A percentile compares a stretch with the other conserved stretches of the same genome.
phyloP scores from a whole-genome alignment of 2,888 invertebrate genomes.

The Leptura quadrifasciata region DNA sequence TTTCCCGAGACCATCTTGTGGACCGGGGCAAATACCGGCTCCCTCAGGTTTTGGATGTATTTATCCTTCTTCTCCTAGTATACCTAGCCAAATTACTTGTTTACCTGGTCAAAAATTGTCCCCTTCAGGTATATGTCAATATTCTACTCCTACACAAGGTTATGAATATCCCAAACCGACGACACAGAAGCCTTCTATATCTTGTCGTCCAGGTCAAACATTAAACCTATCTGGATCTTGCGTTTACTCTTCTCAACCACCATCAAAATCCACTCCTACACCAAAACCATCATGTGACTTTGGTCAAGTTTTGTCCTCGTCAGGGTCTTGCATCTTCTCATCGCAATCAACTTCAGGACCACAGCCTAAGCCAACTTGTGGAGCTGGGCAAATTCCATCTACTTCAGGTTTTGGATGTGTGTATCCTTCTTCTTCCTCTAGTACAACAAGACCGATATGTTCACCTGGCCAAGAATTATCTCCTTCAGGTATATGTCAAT shows the following conservation, averaged over 20 bases:
- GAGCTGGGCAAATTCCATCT: slow-evolving; percentile 47
- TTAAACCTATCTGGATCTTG: slow-evolving; percentile 14
- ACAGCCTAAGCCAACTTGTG: slow-evolving; percentile 1
- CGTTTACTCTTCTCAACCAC: slow-evolving; percentile 2
- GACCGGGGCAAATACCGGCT: slow-evolving; percentile 46
- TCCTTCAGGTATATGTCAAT: background rate
- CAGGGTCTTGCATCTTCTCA: background rate
- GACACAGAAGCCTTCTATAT: background rate
- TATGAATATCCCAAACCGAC: slow-evolving; percentile 50
- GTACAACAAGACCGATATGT: background rate
- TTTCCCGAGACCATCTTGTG: slow-evolving; percentile 15
- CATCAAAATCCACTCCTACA: slow-evolving; percentile 8
- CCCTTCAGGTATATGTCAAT: slow-evolving; percentile 45
- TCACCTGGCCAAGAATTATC: slow-evolving; percentile 1
- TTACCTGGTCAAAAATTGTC: slow-evolving; percentile 47
- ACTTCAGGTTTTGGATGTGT: slow-evolving; percentile 50
- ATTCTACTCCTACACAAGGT: slow-evolving; percentile 31
- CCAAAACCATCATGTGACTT: slow-evolving; percentile 40
- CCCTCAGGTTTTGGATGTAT: slow-evolving; percentile 49
- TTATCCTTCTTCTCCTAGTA: slow-evolving; percentile 50
- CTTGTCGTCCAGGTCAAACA: slow-evolving; percentile 44
- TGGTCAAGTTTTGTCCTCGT: slow-evolving; percentile 33
- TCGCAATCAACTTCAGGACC: slow-evolving; percentile 11
- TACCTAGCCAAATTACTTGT: slow-evolving; percentile 27
- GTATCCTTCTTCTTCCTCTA: slow-evolving; percentile 43